Evolutionary conservation across 2,888 invertebrate genomes (phyloP).

Genomic region (Bibio marci): DNA sequence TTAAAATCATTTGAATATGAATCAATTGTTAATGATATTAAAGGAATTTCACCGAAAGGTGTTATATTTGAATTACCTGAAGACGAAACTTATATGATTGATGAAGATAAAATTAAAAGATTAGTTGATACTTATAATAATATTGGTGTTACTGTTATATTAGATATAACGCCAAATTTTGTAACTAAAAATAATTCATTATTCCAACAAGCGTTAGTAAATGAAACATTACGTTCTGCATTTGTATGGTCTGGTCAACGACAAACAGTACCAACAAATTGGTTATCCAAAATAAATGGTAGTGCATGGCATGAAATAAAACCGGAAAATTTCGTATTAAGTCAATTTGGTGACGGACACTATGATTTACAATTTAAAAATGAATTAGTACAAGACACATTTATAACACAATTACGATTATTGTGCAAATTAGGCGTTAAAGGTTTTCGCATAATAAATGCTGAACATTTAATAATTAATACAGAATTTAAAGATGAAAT

Average conservation of each 20-base stretch:
- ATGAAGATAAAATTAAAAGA: constrained; percentile 22
- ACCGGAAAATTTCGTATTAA: constrained; percentile 45
- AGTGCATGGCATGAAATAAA: constrained; percentile 21
- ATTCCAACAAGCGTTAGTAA: constrained; percentile 45
- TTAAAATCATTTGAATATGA: constrained; percentile 20
- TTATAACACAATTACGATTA: constrained; percentile 45
- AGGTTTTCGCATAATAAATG: constrained; percentile 55
- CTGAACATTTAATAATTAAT: constrained; percentile 47
- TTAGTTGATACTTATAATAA: constrained; percentile 23
- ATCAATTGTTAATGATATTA: constrained; percentile 21
- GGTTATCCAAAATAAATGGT: constrained; percentile 35
- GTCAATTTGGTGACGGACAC: constrained; percentile 47
- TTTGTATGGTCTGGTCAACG: constrained; percentile 52
- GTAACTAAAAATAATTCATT: constrained; percentile 49
- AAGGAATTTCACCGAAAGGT: constrained; percentile 38
- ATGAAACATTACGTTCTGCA: constrained; percentile 46
- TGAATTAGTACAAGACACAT: constrained; percentile 41
- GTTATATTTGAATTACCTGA: constrained; percentile 46
- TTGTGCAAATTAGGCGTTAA: constrained; percentile 63
- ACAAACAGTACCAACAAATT: constrained; percentile 44
- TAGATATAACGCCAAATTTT: constrained; percentile 61
- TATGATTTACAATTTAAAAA: constrained; percentile 75
- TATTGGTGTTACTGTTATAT: constrained; percentile 39
- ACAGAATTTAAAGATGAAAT: constrained; percentile 33
- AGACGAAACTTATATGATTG: constrained; percentile 43